phyloP scores from a whole-genome alignment of 2,797 vertebrate genomes.

The Pempheris klunzingeri region DNA sequence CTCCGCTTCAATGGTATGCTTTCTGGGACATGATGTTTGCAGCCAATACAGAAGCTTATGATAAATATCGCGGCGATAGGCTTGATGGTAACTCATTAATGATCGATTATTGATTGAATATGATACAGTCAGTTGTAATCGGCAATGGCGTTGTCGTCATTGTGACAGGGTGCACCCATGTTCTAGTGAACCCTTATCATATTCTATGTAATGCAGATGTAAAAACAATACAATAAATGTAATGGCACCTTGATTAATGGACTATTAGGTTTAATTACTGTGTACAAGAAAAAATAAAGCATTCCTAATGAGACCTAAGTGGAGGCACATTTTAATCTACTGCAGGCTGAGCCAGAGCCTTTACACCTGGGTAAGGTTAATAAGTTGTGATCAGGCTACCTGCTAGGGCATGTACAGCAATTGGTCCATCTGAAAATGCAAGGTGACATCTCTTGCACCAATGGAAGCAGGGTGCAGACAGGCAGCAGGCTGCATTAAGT shows the following conservation, averaged over 20 bases:
- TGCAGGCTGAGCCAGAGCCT: conserved; percentile 1
- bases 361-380: conserved; percentile 41
- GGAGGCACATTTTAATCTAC: conserved; percentile 28
- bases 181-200: background rate
- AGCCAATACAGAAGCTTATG: background rate
- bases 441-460: conserved; percentile 27
- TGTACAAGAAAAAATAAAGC: conserved; percentile 10
- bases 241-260: conserved; percentile 15
- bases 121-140: background rate
- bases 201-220: conserved; percentile 1
- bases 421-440: conserved; percentile 32
- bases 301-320: conserved; percentile 38
- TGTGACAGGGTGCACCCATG: background rate
- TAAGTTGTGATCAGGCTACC: conserved; percentile 32
- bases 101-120: background rate
- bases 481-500: background rate
- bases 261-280: conserved; percentile 33
- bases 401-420: conserved; percentile 38
- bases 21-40: conserved; percentile 9
- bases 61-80: background rate
- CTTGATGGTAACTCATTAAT: conserved; percentile 25
- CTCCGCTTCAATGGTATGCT: background rate
- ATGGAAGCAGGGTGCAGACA: background rate
- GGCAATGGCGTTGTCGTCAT: background rate
- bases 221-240: background rate